A percentile compares a stretch with the other conserved stretches of the same genome.
These are phyloP conservation scores for Pharmacophagus antenor DNA, from an alignment of 2,888 invertebrate species.

Conservation along the genomic window DNA sequence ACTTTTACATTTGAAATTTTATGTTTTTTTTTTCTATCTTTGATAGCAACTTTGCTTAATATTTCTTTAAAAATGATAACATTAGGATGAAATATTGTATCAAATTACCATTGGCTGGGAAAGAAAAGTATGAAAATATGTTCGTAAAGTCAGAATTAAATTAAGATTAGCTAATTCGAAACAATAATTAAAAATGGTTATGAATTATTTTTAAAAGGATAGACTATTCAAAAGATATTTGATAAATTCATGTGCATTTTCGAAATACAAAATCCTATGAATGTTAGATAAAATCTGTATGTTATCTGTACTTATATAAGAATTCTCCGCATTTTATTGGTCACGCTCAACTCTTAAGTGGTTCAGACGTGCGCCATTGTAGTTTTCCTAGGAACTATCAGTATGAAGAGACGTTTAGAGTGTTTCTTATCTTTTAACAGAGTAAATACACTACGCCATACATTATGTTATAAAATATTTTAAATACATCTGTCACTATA, in stretches of 20 bases:
- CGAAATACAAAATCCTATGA: neutral
- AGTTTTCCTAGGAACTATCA: constrained; percentile 18
- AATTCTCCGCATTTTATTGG: constrained; percentile 11
- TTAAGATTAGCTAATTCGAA: no score
- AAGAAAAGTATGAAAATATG: no score
- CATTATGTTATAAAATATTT: neutral
- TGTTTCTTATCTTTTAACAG: constrained; percentile 19
- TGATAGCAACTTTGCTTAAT: no score
- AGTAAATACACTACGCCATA: neutral
- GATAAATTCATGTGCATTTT: neutral
- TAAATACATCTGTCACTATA: neutral
- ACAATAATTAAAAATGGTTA: no score
- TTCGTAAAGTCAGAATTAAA: no score
- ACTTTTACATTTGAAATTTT: no score
- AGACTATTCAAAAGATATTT: neutral
- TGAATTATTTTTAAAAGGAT: no score
- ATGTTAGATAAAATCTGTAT: neutral
- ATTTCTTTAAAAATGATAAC: no score
- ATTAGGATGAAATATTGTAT: no score
- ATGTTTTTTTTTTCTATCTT: no score
- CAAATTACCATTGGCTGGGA: no score
- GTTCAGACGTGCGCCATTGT: constrained; percentile 14
- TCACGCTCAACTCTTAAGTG: constrained; percentile 20
- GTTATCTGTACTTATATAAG: neutral
- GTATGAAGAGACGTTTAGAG: constrained; percentile 18